Conservation (phyloP, 2,797 vertebrate genomes). For the Sebastes paucispinis region DNA sequence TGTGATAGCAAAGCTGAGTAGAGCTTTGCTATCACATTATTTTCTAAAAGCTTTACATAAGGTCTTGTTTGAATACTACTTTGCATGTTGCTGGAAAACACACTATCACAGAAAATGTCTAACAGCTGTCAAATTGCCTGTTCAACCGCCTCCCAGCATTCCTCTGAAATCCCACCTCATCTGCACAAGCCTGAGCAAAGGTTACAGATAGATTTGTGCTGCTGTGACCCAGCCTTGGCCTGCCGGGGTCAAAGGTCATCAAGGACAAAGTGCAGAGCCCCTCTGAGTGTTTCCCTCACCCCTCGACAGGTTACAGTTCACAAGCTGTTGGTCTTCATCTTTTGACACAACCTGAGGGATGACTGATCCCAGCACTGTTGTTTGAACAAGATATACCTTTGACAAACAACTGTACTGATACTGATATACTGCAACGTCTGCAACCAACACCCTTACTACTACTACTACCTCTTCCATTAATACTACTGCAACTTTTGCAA, state of each 20-base stretch:
- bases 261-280: background rate
- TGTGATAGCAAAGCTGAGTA: background rate
- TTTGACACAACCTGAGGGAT: background rate
- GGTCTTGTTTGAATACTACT: background rate
- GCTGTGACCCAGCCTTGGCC: background rate
- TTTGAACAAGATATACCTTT: background rate
- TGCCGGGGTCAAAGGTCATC: slow-evolving; percentile 14
- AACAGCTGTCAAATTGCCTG: slow-evolving; percentile 1
- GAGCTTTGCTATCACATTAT: background rate
- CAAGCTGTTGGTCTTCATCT: background rate
- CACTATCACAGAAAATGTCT: background rate
- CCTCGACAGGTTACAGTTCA: background rate
- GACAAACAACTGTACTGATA: background rate
- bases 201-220: background rate
- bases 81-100: background rate
- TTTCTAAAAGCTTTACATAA: background rate
- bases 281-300: background rate
- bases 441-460: background rate
- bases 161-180: background rate
- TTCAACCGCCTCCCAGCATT: background rate
- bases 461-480: background rate
- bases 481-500: no score
- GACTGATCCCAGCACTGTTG: background rate
- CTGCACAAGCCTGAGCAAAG: background rate
- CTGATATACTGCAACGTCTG: background rate